Base-by-base conservation (phyloP, 1,140 invertebrate genomes). In the Bombus confusus region DNA sequence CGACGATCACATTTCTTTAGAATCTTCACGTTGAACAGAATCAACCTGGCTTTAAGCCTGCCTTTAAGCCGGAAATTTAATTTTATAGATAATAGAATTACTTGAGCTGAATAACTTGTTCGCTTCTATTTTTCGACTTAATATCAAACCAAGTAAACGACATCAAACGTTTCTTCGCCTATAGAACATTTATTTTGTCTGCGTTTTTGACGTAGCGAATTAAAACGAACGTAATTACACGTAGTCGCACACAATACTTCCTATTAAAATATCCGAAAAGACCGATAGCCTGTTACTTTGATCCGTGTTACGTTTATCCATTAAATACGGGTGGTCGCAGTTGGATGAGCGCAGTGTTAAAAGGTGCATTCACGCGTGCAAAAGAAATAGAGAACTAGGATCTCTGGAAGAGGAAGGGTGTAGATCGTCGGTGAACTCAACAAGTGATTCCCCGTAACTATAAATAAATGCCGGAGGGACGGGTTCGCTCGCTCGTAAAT, bases 401-500 rank as follows among this genome's bases (percentile, higher is more conserved):
- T 22, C 8, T 1, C 13, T 28, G 57, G 62, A 15, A 43, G 41
- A 80, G 34, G n/a, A 47, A 37, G 64, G 37, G 37, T 12, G 31
- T 28, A 85, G 59, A 43, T n/a, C 8, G 41, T 18, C 18, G 80
- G 59, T 25, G 81, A 41, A 71, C 79, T 68, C 69, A 68, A 85
- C 78, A 80, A 88, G 81, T 80, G 89, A 92, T 92, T 92, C 91
- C 59, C 43, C 52, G 78, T 85, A 85, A 90, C 91, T 91, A 93
- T 92, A 93, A 93, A 93, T 93, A 93, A 93, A 90, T 90, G 87
- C 82, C 86, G 87, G 87, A 22, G 12, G 87, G 10, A 80, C 47
- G 57, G 80, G 81, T 86, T 84, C 83, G 80, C 74, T 80, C 15
- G 91, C 80, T 88, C 88, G 90, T 92, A 93, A 92, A 93, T 93